Evolutionary conservation across 2,797 vertebrate genomes (phyloP).

Genomic region (Podarcis lilfordi): DNA sequence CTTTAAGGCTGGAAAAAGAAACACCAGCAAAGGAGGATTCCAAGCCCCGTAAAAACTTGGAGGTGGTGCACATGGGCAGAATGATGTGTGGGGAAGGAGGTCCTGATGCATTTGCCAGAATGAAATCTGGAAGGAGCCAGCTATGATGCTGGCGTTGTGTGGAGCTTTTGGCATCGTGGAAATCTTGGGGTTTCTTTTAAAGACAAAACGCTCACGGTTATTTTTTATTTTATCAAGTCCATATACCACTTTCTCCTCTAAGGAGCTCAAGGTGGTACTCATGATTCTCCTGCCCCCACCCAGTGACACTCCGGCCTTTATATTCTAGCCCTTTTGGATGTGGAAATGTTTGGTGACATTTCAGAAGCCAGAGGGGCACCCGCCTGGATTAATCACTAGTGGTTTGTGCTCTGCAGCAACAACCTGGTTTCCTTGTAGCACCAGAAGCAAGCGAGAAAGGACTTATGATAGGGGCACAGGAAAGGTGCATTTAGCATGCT

Average conservation of each 20-base stretch:
- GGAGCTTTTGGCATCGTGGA: background rate
- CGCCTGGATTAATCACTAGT: no score
- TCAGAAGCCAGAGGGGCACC: background rate
- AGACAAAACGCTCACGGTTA: background rate
- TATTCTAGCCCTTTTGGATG: no score
- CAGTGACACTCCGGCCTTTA: no score
- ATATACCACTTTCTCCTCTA: no score
- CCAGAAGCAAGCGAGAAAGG: no score
- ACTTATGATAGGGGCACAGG: no score
- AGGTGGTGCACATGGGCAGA: background rate
- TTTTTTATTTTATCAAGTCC: no score
- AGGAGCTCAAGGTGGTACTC: no score
- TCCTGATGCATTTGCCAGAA: slow-evolving; percentile 22
- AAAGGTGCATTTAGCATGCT: no score
- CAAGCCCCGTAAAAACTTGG: slow-evolving; percentile 6
- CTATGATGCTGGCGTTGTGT: background rate
- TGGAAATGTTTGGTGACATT: background rate
- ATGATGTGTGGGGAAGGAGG: slow-evolving; percentile 18
- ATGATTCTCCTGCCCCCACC: no score
- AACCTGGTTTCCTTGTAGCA: no score
- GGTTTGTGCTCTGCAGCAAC: no score
- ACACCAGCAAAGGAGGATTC: slow-evolving; percentile 58
- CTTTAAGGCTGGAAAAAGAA: slow-evolving; percentile 59
- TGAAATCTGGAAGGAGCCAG: background rate
- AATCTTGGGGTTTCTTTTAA: background rate